These are phyloP conservation scores for Pycnomerus fuliginosus DNA, from an alignment of 2,888 invertebrate species.

Conservation along the genomic window DNA sequence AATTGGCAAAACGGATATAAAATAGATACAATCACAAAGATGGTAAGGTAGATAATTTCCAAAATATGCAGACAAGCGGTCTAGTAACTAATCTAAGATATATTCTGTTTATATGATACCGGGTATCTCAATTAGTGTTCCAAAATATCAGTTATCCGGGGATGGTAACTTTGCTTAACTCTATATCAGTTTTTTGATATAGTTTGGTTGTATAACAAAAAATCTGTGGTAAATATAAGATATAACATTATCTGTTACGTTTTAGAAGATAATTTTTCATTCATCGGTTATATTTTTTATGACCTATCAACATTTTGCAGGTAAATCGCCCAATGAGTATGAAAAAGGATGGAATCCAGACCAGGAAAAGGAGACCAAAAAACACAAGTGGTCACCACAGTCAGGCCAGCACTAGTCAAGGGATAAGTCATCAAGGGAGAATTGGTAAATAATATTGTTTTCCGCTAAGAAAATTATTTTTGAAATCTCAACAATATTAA, in stretches of 20 bases:
- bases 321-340: constrained; percentile 93
- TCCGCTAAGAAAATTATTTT: too few relatives aligned
- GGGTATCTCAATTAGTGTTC: constrained; percentile 37
- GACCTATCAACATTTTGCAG: constrained; percentile 54
- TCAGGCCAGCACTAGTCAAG: constrained; percentile 16
- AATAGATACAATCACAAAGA: too few relatives aligned
- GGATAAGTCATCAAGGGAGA: constrained; percentile 1
- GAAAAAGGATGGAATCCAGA: constrained; percentile 99
- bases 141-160: constrained; percentile 40
- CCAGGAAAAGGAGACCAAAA: constrained; percentile 91
- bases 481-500: too few relatives aligned
- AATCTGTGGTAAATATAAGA: constrained; percentile 46
- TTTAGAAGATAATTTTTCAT: constrained; percentile 39
- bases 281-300: constrained; percentile 18
- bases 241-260: constrained; percentile 40
- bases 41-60: constrained; percentile 1
- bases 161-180: constrained; percentile 32
- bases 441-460: constrained; percentile 19
- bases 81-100: constrained; percentile 55
- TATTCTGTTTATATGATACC: constrained; percentile 32
- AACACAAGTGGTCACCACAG: constrained; percentile 31
- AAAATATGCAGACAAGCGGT: constrained; percentile 29
- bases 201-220: constrained; percentile 33
- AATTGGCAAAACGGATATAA: too few relatives aligned
- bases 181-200: constrained; percentile 36